Evolutionary conservation across 2,797 vertebrate species (phyloP), one percentile per base, ranked within the genome.

Genomic region (Ammospiza maritima): DNA sequence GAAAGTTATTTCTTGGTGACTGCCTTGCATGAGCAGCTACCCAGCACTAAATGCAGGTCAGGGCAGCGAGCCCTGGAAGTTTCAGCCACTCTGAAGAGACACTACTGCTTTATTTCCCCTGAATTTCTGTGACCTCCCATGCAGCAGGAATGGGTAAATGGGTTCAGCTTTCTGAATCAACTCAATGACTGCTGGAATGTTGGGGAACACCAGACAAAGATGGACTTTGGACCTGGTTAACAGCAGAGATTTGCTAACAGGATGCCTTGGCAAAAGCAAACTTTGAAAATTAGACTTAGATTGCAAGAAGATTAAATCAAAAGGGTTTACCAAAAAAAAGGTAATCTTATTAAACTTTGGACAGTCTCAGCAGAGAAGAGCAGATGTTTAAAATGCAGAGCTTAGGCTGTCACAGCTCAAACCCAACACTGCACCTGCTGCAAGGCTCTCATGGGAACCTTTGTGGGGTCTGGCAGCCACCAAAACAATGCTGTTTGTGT

Each of bases 21-120:
- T 85, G 44, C 38, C 69, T 4, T 50, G 64, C 60, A 69, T 0
- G 4, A 87, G 64, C 42, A 94, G 40, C 38, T 48, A 32, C 80
- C 20, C 38, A 29, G 22, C 44, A 11, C 1, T 17, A 66, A 61
- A 21, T 2, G 16, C 2, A 0, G 4, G 0, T 13, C 17, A 57
- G 25, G 25, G 57, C 19, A 72, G 47, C 1, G 50, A 86, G 5
- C 23, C 51, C 34, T 51, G 36, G 22, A 72, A 60, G 47, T 22
- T 66, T 34, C 61, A 88, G n/a, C 9, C 40, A 38, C 13, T 34
- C 58, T 60, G 29, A 78, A 69, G 34, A 7, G 60, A 34, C 6
- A 40, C 12, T 9, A 6, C 32, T 34, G 29, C 32, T 32, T 67
- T 38, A 34, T 32, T 73, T 17, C 17, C 50, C 47, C 18, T 17